Evolutionary conservation across 2,113 vertebrate genomes (phyloP).

Genomic region (Panurus biarmicus): DNA sequence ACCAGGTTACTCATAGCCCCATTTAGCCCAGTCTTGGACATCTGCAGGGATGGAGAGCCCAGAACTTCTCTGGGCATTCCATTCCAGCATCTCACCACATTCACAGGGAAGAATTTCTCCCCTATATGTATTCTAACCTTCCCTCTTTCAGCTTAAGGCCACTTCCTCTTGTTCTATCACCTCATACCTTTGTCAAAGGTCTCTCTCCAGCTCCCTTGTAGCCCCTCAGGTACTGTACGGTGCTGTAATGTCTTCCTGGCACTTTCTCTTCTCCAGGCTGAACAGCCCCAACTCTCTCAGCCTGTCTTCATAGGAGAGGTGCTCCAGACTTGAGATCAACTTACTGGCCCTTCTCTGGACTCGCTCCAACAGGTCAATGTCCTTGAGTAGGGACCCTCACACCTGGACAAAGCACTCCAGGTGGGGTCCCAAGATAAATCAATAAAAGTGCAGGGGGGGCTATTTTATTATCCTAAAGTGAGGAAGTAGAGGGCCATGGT

Average conservation of each 20-base stretch:
- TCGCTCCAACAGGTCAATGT: accelerated
- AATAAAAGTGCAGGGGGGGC: not conserved
- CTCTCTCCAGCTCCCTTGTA: not conserved
- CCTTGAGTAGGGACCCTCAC: not conserved
- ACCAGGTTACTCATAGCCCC: not conserved
- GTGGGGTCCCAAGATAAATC: not conserved
- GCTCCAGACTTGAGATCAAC: not conserved
- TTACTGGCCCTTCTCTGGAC: no score
- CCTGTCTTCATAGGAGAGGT: not conserved
- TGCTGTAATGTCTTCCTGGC: not conserved
- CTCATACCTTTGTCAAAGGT: not conserved
- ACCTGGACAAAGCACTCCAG: not conserved
- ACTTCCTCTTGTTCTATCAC: not conserved
- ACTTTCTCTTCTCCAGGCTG: not conserved
- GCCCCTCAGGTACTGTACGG: not conserved
- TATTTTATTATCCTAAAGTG: not conserved
- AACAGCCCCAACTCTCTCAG: not conserved
- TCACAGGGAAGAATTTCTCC: not conserved
- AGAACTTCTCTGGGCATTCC: not conserved
- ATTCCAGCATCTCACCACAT: not conserved
- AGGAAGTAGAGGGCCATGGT: not conserved
- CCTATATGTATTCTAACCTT: not conserved
- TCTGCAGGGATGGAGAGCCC: not conserved
- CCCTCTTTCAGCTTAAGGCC: not conserved
- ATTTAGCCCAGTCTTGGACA: not conserved